Evolutionary conservation across 2,888 invertebrate species (phyloP).

Genomic region (Glaucopsyche alexis): DNA sequence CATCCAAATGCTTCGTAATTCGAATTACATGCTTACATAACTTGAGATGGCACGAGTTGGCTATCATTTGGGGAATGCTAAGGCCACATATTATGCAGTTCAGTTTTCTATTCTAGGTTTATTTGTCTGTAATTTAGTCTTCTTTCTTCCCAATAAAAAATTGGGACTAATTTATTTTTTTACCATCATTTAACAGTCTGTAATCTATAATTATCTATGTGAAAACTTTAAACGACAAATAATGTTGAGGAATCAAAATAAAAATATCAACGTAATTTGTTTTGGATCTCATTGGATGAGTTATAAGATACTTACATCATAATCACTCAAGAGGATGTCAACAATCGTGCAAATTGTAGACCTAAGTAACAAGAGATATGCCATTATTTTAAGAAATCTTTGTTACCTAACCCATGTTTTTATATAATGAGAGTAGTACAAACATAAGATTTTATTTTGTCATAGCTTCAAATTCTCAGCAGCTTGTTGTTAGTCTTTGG

Average conservation of each 20-base stretch:
- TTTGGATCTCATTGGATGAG: neutral
- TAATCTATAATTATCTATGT: no score
- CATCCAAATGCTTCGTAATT: neutral
- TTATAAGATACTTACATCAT: neutral
- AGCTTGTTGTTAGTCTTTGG: no score
- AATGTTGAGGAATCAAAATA: neutral
- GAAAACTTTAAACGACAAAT: no score
- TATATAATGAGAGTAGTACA: no score
- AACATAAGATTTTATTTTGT: no score
- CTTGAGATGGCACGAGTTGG: neutral
- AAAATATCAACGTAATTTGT: neutral
- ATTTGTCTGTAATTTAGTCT: neutral
- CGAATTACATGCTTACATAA: neutral
- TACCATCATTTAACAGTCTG: neutral
- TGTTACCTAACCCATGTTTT: no score
- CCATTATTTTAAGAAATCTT: neutral
- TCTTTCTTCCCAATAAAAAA: neutral
- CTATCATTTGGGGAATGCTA: slow-evolving; percentile 1
- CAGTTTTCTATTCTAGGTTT: neutral
- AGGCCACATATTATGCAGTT: neutral
- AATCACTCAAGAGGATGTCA: slow-evolving; percentile 31
- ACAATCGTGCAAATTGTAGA: slow-evolving; percentile 30
- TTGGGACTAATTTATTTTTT: neutral
- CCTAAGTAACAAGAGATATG: neutral
- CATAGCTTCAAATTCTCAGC: no score